Base-by-base conservation (phyloP, 2,888 invertebrate genomes). In the Dinocampus coccinellae region DNA sequence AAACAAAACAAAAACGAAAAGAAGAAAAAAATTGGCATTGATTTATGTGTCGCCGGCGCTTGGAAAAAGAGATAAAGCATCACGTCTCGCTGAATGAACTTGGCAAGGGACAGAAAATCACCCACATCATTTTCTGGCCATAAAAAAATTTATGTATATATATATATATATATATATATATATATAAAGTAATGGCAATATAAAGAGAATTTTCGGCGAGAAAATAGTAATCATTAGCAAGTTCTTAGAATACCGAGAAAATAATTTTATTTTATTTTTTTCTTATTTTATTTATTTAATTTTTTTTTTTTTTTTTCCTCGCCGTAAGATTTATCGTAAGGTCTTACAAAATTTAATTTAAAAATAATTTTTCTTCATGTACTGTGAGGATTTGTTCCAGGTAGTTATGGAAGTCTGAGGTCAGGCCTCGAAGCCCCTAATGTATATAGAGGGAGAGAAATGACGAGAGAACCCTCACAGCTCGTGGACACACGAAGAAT, bases 31-130 rank as follows among this genome's bases (percentile, higher is more conserved):
- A 62, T 33, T 55, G 53, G 29, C 34, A 22, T 55, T 55, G 70
- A 58, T 57, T 64, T 52, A 70, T 42, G 63, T 52, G 53, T 34
- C 52, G 70, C 64, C 55, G 64, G 57, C 47, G 36, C 52, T 39
- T 53, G 36, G n/a, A 36, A 72, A 55, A 58, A 22, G 34, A 68
- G 58, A 58, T 29, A 68, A 60, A 58, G 33, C 26, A 63, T 63
- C 47, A n/a, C 47, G 58, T 63, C 63, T 63, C 63, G 42, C 10
- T 52, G 47, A 47, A 47, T 47, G 9, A 16, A 47, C 47, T 47
- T 16, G 47, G 16, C 47, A 7, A 20, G 16, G 7, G 47, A 47
- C 47, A 47, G 6, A 47, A 47, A 47, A 47, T 47, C 47, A 47
- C 47, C 47, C 16, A 47, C 47, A 47, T 47, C 16, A 47, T 47